Conservation (phyloP, 37 sponge, comb jelly and placozoan genomes). For the Theonella swinhoei region DNA sequence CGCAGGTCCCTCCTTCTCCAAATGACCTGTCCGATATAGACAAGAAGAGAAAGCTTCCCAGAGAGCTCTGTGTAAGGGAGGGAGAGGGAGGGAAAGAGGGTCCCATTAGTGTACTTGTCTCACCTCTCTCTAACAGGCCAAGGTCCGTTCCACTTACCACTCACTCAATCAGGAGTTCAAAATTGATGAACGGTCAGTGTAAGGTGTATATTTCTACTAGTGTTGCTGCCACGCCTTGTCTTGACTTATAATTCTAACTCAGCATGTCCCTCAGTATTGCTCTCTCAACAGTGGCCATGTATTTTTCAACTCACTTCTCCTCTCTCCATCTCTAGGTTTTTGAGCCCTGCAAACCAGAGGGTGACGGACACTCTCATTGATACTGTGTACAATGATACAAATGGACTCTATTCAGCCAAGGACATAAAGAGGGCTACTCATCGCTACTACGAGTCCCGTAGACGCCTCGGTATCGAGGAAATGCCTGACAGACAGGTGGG, state of each 20-base stretch:
- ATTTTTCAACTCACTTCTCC: neutral
- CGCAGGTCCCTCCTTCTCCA: slow-evolving; percentile 36
- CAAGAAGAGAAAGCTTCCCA: slow-evolving; percentile 75
- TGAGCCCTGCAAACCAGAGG: slow-evolving; percentile 73
- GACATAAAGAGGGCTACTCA: slow-evolving; percentile 83
- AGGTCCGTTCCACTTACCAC: slow-evolving; percentile 76
- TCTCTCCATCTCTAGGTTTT: slow-evolving; percentile 70
- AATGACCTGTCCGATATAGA: neutral
- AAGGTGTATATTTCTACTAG: neutral
- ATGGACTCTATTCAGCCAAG: slow-evolving; percentile 42
- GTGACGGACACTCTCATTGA: slow-evolving; percentile 82
- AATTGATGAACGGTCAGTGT: slow-evolving; percentile 72
- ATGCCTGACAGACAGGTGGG: slow-evolving; percentile 60
- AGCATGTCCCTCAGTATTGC: neutral
- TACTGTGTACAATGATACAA: slow-evolving; percentile 51
- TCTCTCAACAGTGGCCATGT: neutral
- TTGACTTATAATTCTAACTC: neutral
- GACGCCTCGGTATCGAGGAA: slow-evolving; percentile 84
- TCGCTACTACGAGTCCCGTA: slow-evolving; percentile 86
- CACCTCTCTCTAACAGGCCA: slow-evolving; percentile 32
- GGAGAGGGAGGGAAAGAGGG: neutral
- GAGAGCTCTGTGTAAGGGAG: slow-evolving; percentile 81
- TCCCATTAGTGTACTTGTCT: neutral
- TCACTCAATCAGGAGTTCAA: slow-evolving; percentile 77
- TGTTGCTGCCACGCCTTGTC: neutral